phyloP scores from a whole-genome alignment of 1,140 invertebrate genomes.

The Temnothorax nylanderi region DNA sequence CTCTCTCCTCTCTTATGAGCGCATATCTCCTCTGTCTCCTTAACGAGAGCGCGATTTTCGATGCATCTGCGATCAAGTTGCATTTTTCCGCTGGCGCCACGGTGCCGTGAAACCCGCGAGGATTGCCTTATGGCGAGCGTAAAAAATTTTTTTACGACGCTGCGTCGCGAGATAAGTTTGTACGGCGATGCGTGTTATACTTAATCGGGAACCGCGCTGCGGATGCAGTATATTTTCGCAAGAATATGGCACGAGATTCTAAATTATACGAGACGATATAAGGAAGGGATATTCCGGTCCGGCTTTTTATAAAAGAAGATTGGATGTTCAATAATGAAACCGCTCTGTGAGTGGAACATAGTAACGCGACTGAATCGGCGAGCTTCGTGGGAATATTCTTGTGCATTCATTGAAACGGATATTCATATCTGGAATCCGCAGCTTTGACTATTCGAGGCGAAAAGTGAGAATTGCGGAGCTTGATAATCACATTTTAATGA shows the following conservation, averaged over 20 bases:
- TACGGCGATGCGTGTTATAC: not conserved
- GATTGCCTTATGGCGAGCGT: slow-evolving; percentile 17
- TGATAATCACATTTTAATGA: slow-evolving; percentile 51
- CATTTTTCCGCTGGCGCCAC: not conserved
- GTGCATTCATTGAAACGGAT: slow-evolving; percentile 31
- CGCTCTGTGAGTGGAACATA: not conserved
- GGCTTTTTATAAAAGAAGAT: not conserved
- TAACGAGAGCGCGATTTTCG: not conserved
- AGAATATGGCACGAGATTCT: not conserved
- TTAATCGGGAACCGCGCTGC: slow-evolving; percentile 8
- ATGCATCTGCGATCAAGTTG: not conserved
- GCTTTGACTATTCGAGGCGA: slow-evolving; percentile 31
- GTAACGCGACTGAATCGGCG: not conserved
- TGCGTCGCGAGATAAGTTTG: slow-evolving; percentile 11
- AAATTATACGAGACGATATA: slow-evolving; percentile 2
- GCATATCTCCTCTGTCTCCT: not conserved
- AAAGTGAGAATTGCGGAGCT: slow-evolving; percentile 30
- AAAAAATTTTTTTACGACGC: slow-evolving; percentile 17
- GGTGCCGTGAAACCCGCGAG: not conserved
- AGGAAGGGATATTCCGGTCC: not conserved
- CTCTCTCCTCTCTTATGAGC: not conserved
- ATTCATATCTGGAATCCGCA: slow-evolving; percentile 14
- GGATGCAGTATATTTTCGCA: not conserved
- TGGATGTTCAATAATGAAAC: slow-evolving; percentile 14
- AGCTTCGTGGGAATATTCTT: not conserved